These are phyloP conservation scores for Psittacula echo DNA, from an alignment of 2,797 vertebrate species.

Conservation along the genomic window DNA sequence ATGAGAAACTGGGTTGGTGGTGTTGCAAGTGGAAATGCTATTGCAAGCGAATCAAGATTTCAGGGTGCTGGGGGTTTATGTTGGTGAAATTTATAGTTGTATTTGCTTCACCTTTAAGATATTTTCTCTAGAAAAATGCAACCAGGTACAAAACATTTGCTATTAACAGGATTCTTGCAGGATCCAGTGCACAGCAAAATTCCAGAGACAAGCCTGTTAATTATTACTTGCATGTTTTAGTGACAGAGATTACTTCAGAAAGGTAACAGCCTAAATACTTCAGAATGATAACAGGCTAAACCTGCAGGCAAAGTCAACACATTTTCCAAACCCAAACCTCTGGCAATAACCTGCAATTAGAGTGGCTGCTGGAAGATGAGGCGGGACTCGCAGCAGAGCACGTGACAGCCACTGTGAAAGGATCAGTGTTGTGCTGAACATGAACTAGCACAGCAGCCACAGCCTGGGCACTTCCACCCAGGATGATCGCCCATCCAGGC, in stretches of 20 bases:
- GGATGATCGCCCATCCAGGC: neutral
- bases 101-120: neutral
- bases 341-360: neutral
- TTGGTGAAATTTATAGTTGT: neutral
- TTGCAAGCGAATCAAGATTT: neutral
- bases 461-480: rapidly evolving
- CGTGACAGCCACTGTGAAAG: neutral
- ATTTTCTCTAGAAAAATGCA: neutral
- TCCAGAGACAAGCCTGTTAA: neutral
- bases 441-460: neutral
- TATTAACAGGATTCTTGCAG: neutral
- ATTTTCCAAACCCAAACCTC: neutral
- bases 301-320: neutral
- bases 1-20: neutral
- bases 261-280: neutral
- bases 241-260: neutral
- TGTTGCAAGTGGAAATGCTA: neutral
- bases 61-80: neutral
- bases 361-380: neutral
- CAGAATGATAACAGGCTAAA: neutral
- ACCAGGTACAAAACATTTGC: neutral
- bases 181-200: neutral
- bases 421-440: neutral
- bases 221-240: neutral
- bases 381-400: neutral